These are phyloP conservation scores for Leucopsar rothschildi DNA, from an alignment of 2,113 vertebrate genomes.

Conservation along the genomic window DNA sequence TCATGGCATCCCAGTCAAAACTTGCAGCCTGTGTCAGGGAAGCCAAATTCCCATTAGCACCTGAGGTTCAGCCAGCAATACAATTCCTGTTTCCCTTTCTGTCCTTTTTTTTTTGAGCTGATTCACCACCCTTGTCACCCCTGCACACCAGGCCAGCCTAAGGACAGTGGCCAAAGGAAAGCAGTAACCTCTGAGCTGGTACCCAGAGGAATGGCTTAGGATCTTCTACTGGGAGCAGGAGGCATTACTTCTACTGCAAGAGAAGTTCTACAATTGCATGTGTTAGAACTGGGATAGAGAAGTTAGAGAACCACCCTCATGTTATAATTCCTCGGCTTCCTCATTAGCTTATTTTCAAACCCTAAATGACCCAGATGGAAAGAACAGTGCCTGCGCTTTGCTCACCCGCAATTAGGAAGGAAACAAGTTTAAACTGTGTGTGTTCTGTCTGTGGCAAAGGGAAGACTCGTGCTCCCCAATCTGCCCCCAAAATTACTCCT, in stretches of 20 bases:
- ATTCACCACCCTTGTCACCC: not conserved
- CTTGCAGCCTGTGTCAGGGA: not conserved
- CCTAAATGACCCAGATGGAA: not conserved
- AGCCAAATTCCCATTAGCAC: not conserved
- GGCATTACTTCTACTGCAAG: not conserved
- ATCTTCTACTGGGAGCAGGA: not conserved
- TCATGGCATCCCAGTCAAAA: not conserved
- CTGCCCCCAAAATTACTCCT: not conserved
- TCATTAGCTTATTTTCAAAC: not conserved
- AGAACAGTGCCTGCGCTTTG: not conserved
- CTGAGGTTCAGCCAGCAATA: not conserved
- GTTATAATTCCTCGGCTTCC: not conserved
- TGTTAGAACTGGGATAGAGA: not conserved
- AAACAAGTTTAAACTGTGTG: not conserved
- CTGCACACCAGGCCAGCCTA: fast-evolving
- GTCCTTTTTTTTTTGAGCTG: not conserved
- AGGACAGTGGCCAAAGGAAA: not conserved
- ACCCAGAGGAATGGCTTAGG: not conserved
- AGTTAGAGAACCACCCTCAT: not conserved
- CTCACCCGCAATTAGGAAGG: not conserved
- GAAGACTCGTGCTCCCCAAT: not conserved
- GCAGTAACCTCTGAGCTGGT: not conserved
- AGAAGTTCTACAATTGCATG: not conserved
- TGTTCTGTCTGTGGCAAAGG: not conserved
- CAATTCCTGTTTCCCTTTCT: not conserved